phyloP scores from a whole-genome alignment of 2,888 invertebrate genomes.

The Lymantria dispar region DNA sequence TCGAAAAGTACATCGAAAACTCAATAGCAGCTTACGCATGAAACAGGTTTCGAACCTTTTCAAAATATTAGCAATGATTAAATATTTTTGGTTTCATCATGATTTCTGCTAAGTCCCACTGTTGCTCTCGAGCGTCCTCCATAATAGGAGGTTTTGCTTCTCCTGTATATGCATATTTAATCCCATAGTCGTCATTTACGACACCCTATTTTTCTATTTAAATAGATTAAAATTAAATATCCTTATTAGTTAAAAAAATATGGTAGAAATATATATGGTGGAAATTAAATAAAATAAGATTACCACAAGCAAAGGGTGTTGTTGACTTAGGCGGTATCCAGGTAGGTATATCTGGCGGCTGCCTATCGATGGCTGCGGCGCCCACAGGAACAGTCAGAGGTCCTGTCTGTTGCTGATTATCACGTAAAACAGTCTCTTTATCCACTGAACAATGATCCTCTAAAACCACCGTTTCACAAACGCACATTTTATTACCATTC shows the following conservation, averaged over 20 bases:
- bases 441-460: conserved; percentile 5
- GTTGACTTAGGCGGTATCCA: conserved; percentile 32
- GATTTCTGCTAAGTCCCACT: too few species aligned
- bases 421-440: conserved; percentile 10
- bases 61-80: too few species aligned
- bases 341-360: conserved; percentile 27
- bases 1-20: too few species aligned
- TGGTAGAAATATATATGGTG: not conserved
- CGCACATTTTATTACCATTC: conserved; percentile 5
- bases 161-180: too few species aligned
- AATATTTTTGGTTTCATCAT: too few species aligned
- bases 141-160: too few species aligned
- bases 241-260: not conserved
- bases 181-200: too few species aligned
- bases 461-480: conserved; percentile 9
- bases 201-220: too few species aligned
- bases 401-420: conserved; percentile 41
- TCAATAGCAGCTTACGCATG: too few species aligned
- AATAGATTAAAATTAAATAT: too few species aligned
- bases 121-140: too few species aligned
- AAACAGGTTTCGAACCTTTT: too few species aligned
- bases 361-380: conserved; percentile 41
- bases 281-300: not conserved
- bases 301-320: conserved; percentile 37
- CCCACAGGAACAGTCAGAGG: conserved; percentile 65